Conservation (phyloP, 2,113 vertebrate species). For the Pelobates fuscus region DNA sequence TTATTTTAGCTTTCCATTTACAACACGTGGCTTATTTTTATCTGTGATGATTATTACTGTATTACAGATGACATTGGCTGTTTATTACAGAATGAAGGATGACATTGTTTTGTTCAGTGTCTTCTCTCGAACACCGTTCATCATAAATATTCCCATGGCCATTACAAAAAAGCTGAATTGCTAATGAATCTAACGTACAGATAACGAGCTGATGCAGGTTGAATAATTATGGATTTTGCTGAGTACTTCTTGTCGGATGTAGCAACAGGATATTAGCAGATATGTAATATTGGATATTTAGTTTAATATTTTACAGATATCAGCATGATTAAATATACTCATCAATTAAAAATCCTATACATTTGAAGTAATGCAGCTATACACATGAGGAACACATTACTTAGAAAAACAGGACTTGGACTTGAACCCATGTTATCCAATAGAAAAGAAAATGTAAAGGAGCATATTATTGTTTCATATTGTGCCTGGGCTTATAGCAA, state of each 20-base stretch:
- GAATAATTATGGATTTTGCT: background rate
- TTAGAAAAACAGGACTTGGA: too few species aligned
- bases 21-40: background rate
- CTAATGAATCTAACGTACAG: slow-evolving; percentile 48
- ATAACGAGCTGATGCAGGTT: slow-evolving; percentile 25
- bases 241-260: background rate
- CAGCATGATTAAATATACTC: background rate
- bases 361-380: too few species aligned
- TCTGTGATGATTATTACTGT: slow-evolving; percentile 18
- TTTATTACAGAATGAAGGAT: slow-evolving; percentile 29
- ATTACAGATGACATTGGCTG: slow-evolving; percentile 30
- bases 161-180: slow-evolving; percentile 37
- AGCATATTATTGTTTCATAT: too few species aligned
- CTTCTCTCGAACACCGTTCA: slow-evolving; percentile 11
- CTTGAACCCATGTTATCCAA: too few species aligned
- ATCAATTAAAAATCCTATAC: too few species aligned
- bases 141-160: slow-evolving; percentile 46
- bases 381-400: too few species aligned
- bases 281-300: slow-evolving; percentile 6
- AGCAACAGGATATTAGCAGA: slow-evolving; percentile 19
- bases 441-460: too few species aligned
- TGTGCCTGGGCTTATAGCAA: too few species aligned
- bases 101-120: slow-evolving; percentile 28
- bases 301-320: background rate
- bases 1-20: too few species aligned